Percentiles rank a stretch among this genome's conserved stretches.
phyloP scores from a whole-genome alignment of 2,797 vertebrate species.

The Rhinoraja longicauda region DNA sequence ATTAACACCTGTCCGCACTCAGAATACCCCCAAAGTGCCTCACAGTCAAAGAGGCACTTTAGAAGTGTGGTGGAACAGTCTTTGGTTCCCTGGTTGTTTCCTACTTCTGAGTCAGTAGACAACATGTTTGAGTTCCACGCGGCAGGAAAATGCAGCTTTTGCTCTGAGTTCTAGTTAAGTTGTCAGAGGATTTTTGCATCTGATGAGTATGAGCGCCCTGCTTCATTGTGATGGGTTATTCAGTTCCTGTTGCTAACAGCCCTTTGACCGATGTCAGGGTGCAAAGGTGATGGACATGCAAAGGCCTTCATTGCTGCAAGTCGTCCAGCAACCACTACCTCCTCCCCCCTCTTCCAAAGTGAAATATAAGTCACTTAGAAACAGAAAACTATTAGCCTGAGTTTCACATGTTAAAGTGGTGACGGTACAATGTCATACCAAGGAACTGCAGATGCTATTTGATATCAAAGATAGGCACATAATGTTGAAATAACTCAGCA shows the following conservation, averaged over 20 bases:
- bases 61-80: neutral
- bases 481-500: no score
- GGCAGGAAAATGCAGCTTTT: neutral
- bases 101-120: neutral
- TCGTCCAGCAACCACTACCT: neutral
- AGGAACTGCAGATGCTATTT: no score
- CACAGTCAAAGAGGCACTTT: neutral
- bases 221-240: neutral
- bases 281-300: neutral
- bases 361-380: neutral
- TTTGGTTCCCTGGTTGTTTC: no score
- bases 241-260: neutral
- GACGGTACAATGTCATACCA: neutral
- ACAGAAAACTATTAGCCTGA: no score
- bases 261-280: neutral
- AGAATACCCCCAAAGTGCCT: neutral
- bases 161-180: neutral
- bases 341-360: neutral
- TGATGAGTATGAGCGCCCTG: neutral
- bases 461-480: no score
- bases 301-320: neutral
- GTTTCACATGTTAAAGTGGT: neutral
- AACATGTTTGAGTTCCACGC: neutral
- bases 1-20: conserved; percentile 10
- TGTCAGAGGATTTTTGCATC: neutral